Conservation (phyloP, 1,140 invertebrate species). For the Acromyrmex echinatior region DNA sequence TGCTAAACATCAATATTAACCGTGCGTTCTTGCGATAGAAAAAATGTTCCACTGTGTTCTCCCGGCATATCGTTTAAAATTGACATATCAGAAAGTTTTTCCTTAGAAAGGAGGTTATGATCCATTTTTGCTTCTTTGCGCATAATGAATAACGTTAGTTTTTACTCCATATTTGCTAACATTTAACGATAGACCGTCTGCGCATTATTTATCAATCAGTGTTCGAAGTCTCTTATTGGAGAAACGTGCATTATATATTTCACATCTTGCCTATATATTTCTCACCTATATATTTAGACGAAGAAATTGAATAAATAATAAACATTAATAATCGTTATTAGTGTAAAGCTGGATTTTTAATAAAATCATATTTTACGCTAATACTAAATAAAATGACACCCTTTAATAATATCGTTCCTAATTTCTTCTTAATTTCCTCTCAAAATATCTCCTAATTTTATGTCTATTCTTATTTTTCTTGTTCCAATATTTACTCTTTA, state of each 20-base stretch:
- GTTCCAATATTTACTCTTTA: not conserved
- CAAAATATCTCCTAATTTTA: not conserved
- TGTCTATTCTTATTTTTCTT: not conserved
- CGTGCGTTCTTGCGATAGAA: constrained; percentile 31
- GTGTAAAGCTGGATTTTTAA: not conserved
- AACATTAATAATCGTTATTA: constrained; percentile 13
- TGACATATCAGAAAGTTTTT: constrained; percentile 65
- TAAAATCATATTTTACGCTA: not conserved
- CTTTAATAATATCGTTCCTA: not conserved
- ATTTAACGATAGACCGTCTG: not conserved
- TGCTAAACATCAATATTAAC: constrained; percentile 46
- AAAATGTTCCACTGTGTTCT: constrained; percentile 28
- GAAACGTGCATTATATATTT: not conserved
- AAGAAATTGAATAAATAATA: not conserved
- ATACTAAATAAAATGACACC: not conserved
- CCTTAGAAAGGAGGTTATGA: constrained; percentile 29
- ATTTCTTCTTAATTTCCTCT: not conserved
- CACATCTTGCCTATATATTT: not conserved
- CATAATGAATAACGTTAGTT: constrained; percentile 58
- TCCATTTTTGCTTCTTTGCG: constrained; percentile 35
- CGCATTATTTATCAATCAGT: constrained; percentile 24
- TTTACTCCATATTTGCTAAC: not conserved
- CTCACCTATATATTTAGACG: not conserved
- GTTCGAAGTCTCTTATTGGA: not conserved
- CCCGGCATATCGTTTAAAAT: constrained; percentile 44